phyloP scores from a whole-genome alignment of 2,888 invertebrate species.

The Hydropsyche betteni region DNA sequence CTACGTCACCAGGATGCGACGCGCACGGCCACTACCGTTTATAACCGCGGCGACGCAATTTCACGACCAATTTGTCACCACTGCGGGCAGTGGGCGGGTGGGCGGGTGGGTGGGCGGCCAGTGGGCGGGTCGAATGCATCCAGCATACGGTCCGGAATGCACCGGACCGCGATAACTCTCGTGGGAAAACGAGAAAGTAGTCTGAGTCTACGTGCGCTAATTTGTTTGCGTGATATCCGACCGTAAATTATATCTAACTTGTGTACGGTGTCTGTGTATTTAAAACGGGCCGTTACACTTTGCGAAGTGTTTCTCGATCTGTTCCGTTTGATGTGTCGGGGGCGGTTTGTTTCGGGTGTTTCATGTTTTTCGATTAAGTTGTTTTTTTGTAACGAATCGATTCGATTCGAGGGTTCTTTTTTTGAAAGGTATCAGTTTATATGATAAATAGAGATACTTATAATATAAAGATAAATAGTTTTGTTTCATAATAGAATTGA shows the following conservation, averaged over 20 bases:
- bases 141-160: neutral
- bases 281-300: no score
- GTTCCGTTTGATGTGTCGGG: no score
- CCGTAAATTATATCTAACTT: neutral
- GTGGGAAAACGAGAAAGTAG: slow-evolving; percentile 39
- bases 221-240: slow-evolving; percentile 25
- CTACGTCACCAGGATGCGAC: slow-evolving; percentile 11
- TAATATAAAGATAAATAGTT: no score
- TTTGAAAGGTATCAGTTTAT: no score
- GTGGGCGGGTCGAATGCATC: neutral
- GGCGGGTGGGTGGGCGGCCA: neutral
- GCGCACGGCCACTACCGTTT: slow-evolving; percentile 13
- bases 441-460: no score
- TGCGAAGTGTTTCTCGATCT: no score
- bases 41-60: slow-evolving; percentile 26
- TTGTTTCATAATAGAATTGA: no score
- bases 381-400: no score
- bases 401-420: no score
- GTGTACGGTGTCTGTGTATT: no score
- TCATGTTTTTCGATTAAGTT: no score
- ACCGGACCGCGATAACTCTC: slow-evolving; percentile 22
- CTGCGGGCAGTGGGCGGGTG: neutral
- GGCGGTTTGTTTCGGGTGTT: no score
- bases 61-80: slow-evolving; percentile 27
- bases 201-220: slow-evolving; percentile 25